Conservation (phyloP, 2,797 vertebrate genomes). For the Spheniscus humboldti region DNA sequence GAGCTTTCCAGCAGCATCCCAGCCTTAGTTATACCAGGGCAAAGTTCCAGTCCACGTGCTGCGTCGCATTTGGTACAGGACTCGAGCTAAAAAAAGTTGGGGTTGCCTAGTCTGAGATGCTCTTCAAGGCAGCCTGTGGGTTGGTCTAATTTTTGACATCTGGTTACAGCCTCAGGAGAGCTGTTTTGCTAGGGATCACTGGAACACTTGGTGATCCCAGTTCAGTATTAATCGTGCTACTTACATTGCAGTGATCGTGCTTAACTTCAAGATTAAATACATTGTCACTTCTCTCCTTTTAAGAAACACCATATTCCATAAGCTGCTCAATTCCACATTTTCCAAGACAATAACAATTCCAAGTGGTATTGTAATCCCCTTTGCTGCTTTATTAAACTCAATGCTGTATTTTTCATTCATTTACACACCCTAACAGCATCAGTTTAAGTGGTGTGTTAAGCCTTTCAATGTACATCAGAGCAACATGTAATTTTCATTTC, state of each 20-base stretch:
- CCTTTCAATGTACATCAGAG: neutral
- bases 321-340: neutral
- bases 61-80: neutral
- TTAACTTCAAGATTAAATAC: neutral
- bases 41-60: neutral
- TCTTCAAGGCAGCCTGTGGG: neutral
- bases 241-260: neutral
- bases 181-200: neutral
- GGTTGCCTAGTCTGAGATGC: neutral
- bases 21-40: neutral
- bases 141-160: neutral
- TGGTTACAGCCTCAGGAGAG: neutral
- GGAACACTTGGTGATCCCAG: neutral
- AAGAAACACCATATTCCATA: neutral
- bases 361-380: neutral
- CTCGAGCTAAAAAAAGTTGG: neutral
- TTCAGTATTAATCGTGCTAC: neutral
- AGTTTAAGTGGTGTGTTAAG: neutral
- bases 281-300: neutral
- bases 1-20: neutral
- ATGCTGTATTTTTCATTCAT: neutral
- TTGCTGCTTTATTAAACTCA: neutral
- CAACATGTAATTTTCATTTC: conserved; percentile 49
- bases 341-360: neutral
- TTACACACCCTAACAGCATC: neutral